A percentile compares a stretch with the other conserved stretches of the same genome.
These are phyloP conservation scores for Cataglyphis albicans DNA, from an alignment of 2,888 invertebrate species.

Conservation along the genomic window DNA sequence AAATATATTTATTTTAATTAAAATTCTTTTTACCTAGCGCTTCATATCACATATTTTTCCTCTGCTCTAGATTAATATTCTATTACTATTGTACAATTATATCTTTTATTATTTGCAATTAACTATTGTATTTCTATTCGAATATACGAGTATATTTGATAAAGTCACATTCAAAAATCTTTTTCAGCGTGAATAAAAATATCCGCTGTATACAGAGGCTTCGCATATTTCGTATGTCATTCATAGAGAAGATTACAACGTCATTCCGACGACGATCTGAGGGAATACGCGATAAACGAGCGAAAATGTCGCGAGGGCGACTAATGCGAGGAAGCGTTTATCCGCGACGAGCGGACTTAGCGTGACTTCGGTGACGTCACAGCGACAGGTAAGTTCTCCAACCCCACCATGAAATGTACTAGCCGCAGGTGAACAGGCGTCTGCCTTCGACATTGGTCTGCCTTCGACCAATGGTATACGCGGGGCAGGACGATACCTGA, in stretches of 20 bases:
- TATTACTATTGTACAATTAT: not conserved
- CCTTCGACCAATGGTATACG: slow-evolving; percentile 81
- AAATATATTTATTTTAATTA: not conserved
- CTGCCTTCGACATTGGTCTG: slow-evolving; percentile 64
- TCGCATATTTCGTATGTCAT: not conserved
- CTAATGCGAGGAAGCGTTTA: slow-evolving; percentile 67
- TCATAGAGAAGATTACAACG: slow-evolving; percentile 6
- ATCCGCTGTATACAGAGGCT: not conserved
- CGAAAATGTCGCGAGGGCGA: slow-evolving; percentile 50
- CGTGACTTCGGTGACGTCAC: slow-evolving; percentile 83
- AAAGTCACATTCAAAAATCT: not conserved
- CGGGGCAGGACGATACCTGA: slow-evolving; percentile 83
- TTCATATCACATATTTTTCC: slow-evolving; percentile 2
- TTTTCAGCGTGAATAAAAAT: not conserved
- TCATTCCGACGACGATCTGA: not conserved
- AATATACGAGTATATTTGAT: not conserved
- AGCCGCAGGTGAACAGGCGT: slow-evolving; percentile 84
- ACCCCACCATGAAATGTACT: slow-evolving; percentile 71
- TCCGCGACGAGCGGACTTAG: slow-evolving; percentile 75
- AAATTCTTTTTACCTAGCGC: not conserved
- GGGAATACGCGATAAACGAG: slow-evolving; percentile 43
- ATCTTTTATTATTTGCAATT: not conserved
- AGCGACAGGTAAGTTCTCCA: slow-evolving; percentile 76
- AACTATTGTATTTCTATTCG: not conserved
- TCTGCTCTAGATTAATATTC: not conserved